Evolutionary conservation across 2,888 invertebrate species (phyloP).

Genomic region (Leucophora obtusa): DNA sequence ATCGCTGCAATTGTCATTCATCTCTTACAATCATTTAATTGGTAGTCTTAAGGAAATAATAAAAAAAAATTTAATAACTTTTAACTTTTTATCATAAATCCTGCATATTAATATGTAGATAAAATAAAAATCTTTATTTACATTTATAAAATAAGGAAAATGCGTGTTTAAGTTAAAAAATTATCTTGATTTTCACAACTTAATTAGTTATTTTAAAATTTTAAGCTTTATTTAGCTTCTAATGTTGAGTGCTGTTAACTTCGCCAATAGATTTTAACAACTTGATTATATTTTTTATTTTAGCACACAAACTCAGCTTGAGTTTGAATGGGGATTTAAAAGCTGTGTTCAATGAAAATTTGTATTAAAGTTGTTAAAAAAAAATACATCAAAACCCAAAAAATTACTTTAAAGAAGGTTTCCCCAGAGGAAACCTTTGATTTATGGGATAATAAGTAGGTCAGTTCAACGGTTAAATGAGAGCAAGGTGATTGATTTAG

Average conservation of each 20-base stretch:
- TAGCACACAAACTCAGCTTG: constrained; percentile 1
- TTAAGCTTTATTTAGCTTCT: background rate
- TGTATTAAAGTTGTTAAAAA: no score
- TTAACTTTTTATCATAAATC: background rate
- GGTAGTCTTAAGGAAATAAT: background rate
- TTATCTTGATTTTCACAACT: constrained; percentile 40
- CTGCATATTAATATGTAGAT: background rate
- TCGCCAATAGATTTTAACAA: background rate
- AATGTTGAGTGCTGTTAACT: background rate
- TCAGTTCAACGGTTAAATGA: no score
- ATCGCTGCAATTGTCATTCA: background rate
- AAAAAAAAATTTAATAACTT: no score
- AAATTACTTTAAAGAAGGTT: no score
- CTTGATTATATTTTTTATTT: background rate
- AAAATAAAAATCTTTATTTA: constrained; percentile 9
- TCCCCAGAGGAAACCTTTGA: no score
- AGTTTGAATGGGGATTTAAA: background rate
- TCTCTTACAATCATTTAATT: background rate
- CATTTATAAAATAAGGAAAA: background rate
- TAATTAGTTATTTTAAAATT: constrained; percentile 34
- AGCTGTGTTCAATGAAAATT: background rate
- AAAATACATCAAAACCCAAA: no score
- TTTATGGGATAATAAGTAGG: no score
- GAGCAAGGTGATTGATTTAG: no score
- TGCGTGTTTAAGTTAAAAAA: background rate